Percentiles rank a stretch among this genome's conserved stretches.
Evolutionary conservation across 2,797 vertebrate genomes (phyloP).

Genomic region (Sebastes minor): DNA sequence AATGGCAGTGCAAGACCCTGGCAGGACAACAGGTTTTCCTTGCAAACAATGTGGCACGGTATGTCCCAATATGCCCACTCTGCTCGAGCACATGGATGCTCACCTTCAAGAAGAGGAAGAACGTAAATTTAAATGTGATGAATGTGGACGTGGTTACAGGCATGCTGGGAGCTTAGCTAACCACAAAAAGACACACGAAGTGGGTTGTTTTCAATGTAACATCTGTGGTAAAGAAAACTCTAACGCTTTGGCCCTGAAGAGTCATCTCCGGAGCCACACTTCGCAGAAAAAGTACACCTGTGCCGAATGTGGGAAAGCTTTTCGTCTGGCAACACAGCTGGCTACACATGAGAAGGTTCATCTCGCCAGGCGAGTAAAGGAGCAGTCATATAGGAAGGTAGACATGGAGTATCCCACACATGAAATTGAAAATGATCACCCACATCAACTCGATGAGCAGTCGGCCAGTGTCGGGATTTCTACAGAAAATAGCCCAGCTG

Average conservation of each 20-base stretch:
- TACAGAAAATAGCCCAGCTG: slow-evolving; percentile 53
- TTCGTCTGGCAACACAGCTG: slow-evolving; percentile 84
- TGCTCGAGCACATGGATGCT: slow-evolving; percentile 77
- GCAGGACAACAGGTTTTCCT: slow-evolving; percentile 72
- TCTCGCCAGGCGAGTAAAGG: slow-evolving; percentile 58
- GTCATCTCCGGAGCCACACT: slow-evolving; percentile 88
- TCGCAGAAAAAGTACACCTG: slow-evolving; percentile 86
- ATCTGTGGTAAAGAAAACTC: slow-evolving; percentile 88
- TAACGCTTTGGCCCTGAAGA: slow-evolving; percentile 88
- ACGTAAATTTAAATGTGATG: slow-evolving; percentile 85
- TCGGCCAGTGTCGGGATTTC: slow-evolving; percentile 29
- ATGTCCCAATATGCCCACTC: slow-evolving; percentile 73
- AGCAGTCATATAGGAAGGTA: slow-evolving; percentile 45
- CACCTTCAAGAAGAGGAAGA: slow-evolving; percentile 78
- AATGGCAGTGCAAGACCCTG: slow-evolving; percentile 75
- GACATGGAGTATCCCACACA: slow-evolving; percentile 41
- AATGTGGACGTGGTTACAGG: slow-evolving; percentile 88
- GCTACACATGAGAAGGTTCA: slow-evolving; percentile 82
- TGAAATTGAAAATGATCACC: slow-evolving; percentile 39
- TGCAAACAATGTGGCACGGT: slow-evolving; percentile 77
- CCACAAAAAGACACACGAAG: slow-evolving; percentile 88
- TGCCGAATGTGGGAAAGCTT: slow-evolving; percentile 82
- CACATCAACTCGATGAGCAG: slow-evolving; percentile 25
- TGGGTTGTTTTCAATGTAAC: slow-evolving; percentile 86
- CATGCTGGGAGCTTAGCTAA: slow-evolving; percentile 89